Conservation (phyloP, 2,888 invertebrate genomes). For the Napeogenes inachia region DNA sequence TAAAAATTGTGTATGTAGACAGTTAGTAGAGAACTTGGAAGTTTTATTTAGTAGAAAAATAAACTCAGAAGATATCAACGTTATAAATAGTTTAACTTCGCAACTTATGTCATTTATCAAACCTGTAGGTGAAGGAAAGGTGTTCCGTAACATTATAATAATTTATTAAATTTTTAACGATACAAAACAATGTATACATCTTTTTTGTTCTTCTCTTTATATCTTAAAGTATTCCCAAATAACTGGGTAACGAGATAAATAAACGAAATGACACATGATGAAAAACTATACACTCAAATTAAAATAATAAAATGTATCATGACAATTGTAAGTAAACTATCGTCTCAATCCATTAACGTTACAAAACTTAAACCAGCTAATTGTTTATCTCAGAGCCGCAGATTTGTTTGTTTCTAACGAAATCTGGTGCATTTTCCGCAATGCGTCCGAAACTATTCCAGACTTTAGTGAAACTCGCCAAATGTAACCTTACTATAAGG, state of each 20-base stretch:
- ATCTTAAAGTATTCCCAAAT: too few species aligned
- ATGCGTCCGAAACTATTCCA: slow-evolving; percentile 28
- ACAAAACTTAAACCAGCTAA: slow-evolving; percentile 13
- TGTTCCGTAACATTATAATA: not conserved
- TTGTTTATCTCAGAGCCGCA: slow-evolving; percentile 9
- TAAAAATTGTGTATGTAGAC: too few species aligned
- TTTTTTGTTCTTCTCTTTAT: too few species aligned
- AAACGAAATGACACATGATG: not conserved
- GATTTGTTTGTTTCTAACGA: slow-evolving; percentile 13
- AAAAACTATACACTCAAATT: not conserved
- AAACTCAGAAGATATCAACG: slow-evolving; percentile 6
- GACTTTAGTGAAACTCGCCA: slow-evolving; percentile 22
- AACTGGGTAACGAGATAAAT: too few species aligned
- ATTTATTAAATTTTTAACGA: too few species aligned
- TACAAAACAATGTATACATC: too few species aligned
- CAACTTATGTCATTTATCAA: slow-evolving; percentile 4
- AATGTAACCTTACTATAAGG: slow-evolving; percentile 14
- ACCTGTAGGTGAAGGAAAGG: not conserved
- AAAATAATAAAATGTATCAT: not conserved
- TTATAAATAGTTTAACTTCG: slow-evolving; percentile 7
- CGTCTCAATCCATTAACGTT: not conserved
- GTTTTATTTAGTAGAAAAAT: too few species aligned
- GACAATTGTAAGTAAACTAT: not conserved
- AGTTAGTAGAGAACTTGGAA: too few species aligned
- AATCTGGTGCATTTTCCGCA: slow-evolving; percentile 30